These are phyloP conservation scores for Leptothorax acervorum DNA, from an alignment of 2,888 invertebrate species.

Conservation along the genomic window DNA sequence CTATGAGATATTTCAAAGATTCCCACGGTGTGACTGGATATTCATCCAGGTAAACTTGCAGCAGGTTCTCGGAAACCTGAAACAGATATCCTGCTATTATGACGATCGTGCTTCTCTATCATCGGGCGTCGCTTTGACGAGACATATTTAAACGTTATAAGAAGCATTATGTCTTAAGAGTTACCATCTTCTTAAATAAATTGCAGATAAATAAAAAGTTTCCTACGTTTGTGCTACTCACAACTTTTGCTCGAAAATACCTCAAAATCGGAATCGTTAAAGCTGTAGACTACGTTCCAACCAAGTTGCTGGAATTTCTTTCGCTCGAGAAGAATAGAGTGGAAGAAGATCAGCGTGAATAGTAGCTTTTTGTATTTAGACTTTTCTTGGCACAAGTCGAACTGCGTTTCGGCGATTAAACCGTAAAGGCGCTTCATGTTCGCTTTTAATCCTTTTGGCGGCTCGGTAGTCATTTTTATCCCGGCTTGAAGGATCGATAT, in stretches of 20 bases:
- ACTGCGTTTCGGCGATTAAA: constrained; percentile 92
- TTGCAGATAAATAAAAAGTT: constrained; percentile 29
- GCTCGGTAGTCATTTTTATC: constrained; percentile 97
- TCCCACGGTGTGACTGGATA: too few relatives aligned
- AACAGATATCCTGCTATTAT: too few relatives aligned
- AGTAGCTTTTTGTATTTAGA: constrained; percentile 92
- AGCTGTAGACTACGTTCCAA: constrained; percentile 96
- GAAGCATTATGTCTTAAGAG: too few relatives aligned
- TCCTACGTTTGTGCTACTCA: not conserved
- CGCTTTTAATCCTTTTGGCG: constrained; percentile 96
- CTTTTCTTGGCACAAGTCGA: constrained; percentile 89
- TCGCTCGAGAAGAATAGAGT: constrained; percentile 93
- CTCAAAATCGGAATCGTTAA: constrained; percentile 96
- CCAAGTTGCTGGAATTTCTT: constrained; percentile 95
- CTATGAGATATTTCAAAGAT: too few relatives aligned
- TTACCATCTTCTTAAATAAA: constrained; percentile 14
- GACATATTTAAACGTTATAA: too few relatives aligned
- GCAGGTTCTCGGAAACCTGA: too few relatives aligned
- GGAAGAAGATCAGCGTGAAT: constrained; percentile 94
- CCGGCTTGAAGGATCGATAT: constrained; percentile 94
- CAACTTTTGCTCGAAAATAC: constrained; percentile 84
- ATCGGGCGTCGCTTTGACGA: too few relatives aligned
- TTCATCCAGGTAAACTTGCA: too few relatives aligned
- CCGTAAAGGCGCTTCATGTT: constrained; percentile 95
- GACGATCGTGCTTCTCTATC: too few relatives aligned